Evolutionary conservation across 2,797 vertebrate genomes (phyloP).

Genomic region (Enteromius unitaeniatus): DNA sequence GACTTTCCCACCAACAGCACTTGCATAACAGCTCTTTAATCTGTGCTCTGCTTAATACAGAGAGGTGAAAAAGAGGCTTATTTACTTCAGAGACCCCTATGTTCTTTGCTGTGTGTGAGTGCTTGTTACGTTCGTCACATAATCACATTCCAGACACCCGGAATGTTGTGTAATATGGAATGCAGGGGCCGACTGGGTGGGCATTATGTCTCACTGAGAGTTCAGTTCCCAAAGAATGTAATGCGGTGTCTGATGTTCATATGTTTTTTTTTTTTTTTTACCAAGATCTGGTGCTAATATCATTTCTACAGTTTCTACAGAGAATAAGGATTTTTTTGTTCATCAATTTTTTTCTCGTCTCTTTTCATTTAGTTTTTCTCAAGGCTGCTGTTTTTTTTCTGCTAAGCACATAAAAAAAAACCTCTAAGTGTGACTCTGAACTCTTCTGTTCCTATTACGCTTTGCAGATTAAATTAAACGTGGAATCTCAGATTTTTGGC

Average conservation of each 20-base stretch:
- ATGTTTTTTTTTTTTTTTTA: not conserved
- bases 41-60: slow-evolving; percentile 17
- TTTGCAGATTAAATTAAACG: not conserved
- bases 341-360: no score
- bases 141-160: slow-evolving; percentile 79
- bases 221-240: not conserved
- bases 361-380: not conserved
- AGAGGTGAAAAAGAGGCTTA: not conserved
- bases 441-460: not conserved
- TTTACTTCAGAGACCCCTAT: slow-evolving; percentile 17
- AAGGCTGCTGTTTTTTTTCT: not conserved
- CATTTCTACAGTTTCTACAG: not conserved
- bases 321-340: not conserved
- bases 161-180: slow-evolving; percentile 77
- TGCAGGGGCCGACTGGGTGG: slow-evolving; percentile 73
- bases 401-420: not conserved
- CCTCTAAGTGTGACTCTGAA: not conserved
- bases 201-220: slow-evolving; percentile 8
- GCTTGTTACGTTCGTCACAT: slow-evolving; percentile 39
- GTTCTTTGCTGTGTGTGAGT: slow-evolving; percentile 12
- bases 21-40: slow-evolving; percentile 43
- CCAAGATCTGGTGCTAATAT: not conserved
- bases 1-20: slow-evolving; percentile 30
- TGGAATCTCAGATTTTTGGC: not conserved
- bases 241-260: not conserved